Evolutionary conservation across 2,888 invertebrate genomes (phyloP), one percentile per base, ranked within the genome.

Genomic region (Xestia ashworthii): DNA sequence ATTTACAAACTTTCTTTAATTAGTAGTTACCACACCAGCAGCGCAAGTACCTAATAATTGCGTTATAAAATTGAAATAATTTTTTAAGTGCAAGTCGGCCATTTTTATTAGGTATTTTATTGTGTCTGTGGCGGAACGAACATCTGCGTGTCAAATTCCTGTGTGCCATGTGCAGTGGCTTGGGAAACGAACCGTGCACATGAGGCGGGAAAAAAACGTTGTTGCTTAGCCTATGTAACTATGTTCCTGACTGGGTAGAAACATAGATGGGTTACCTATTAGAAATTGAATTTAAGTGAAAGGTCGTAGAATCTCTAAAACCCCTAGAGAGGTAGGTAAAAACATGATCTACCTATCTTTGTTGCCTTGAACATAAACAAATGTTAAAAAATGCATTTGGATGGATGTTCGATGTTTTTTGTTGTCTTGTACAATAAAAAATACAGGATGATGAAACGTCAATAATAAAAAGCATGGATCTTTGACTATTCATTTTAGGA

Each of bases 61-160:
- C 68, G 60, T 76, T 74, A 68, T 76, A 75, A 53, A 76, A 72
- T 3, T 71, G 64, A 78, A 75, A 83, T 75, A 58, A 68, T 80
- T 74, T 88, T 89, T 75, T 85, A 90, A 90, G 90, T 90, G 90
- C 90, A 90, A 78, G 87, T 85, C 91, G 86, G 91, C 90, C 90
- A 92, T 93, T 91, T 94, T 95, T 93, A 94, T 94, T 95, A 94
- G 93, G 94, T 93, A 95, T 95, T 95, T 95, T 94, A 95, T 94
- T 92, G 91, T 93, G 92, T 93, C 92, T 87, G 89, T 91, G 92
- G 91, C 93, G 93, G 94, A 94, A 94, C 93, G 94, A 93, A 95
- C 96, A 96, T 96, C 96, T 96, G 96, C 96, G 96, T 95, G 95
- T 96, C 95, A 94, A 96, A 96, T 96, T 96, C 96, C 96, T 94